Base-by-base conservation (phyloP, 2,888 invertebrate genomes). In the Lycia hirtaria region DNA sequence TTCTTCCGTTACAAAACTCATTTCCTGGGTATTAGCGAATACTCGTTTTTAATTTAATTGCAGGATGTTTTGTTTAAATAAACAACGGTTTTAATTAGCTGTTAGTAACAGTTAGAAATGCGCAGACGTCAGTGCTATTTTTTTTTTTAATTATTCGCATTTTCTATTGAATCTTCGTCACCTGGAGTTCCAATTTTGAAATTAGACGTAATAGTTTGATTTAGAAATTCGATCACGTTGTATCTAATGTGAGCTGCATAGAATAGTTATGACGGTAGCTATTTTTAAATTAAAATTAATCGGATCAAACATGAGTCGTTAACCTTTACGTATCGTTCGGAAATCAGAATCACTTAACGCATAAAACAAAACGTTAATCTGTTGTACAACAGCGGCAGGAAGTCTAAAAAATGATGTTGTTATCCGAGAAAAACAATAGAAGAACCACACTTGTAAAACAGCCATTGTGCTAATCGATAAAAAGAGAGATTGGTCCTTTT, bases 361-460 rank as follows among this genome's bases (percentile, higher is more conserved):
- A 55, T 58, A 67, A 67, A 65, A 57, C 53, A 65, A 64, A 48
- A 51, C 59, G 52, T 65, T 69, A 65, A 71, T 72, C 62, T 73
- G 68, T 75, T 71, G 71, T 72, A 67, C 63, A 77, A 78, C 74
- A 78, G 79, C 77, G 68, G 71, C 83, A 85, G 88, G 89, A 89
- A 84, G 83, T 83, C 63, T 76, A 74, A 80, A 82, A 82, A 37
- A 77, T 69, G 69, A 71, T 71, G 73, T 75, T 77, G 79, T 82
- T 86, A 67, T 67, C 66, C 60, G 81, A 80, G 75, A 82, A 72
- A 80, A 87, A 89, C 87, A 90, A 89, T 89, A 78, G 80, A 76
- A 80, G 81, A 81, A 83, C 83, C 81, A 81, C 69, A 62, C 65
- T 75, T 69, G 71, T 76, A 77, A 77, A 85, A 67, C 71, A 68